Evolutionary conservation across 2,888 invertebrate species (phyloP).

Genomic region (Drosophila conformis): DNA sequence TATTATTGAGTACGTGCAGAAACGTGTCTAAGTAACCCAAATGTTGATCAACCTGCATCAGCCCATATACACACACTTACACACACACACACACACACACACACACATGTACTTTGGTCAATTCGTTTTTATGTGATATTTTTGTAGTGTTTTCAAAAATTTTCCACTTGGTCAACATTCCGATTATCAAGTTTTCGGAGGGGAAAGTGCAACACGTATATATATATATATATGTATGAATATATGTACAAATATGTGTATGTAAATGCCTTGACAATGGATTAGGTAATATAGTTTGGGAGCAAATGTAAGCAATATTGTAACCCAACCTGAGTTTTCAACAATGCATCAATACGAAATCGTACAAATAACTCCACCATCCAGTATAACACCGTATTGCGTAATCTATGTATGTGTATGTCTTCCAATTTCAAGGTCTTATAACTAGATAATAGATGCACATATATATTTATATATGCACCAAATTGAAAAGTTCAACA

Average conservation of each 20-base stretch:
- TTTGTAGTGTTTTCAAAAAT: constrained; percentile 46
- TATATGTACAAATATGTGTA: not conserved
- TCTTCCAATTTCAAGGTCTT: not conserved
- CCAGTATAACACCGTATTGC: not conserved
- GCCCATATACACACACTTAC: constrained; percentile 2
- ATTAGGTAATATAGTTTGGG: constrained; percentile 2
- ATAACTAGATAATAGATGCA: not conserved
- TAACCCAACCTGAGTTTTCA: not conserved
- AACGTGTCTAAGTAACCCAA: constrained; percentile 38
- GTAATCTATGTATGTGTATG: not conserved
- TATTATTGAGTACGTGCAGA: constrained; percentile 49
- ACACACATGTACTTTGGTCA: constrained; percentile 39
- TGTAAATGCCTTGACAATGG: constrained; percentile 6
- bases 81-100: constrained; percentile 8
- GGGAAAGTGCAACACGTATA: constrained; percentile 46
- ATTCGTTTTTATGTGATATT: constrained; percentile 33
- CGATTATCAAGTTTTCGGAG: constrained; percentile 39
- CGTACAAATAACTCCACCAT: not conserved
- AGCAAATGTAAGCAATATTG: not conserved
- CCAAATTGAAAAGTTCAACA: not conserved
- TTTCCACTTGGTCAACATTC: constrained; percentile 68
- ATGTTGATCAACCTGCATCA: constrained; percentile 33
- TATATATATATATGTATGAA: not conserved
- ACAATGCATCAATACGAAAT: not conserved
- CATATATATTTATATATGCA: not conserved